Percentiles rank a stretch among this genome's conserved stretches.
Evolutionary conservation across 1,140 invertebrate genomes (phyloP).

Genomic region (Matsumurasca onukii): DNA sequence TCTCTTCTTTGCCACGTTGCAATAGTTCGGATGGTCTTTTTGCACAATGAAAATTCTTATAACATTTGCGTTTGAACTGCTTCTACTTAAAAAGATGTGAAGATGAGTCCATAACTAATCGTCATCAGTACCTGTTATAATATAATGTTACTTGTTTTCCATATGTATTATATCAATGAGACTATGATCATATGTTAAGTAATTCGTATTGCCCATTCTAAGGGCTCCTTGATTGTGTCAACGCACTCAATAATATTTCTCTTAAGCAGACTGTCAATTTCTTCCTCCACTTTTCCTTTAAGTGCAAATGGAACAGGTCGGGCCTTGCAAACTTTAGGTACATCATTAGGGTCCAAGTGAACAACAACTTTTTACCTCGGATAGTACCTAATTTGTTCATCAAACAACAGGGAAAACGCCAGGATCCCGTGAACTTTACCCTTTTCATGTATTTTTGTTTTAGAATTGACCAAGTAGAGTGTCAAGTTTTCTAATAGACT

Average conservation of each 20-base stretch:
- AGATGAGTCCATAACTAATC: too few species aligned
- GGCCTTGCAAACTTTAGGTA: not conserved
- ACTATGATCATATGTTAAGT: too few species aligned
- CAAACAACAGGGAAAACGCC: not conserved
- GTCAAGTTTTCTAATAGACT: not conserved
- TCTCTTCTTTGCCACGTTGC: too few species aligned
- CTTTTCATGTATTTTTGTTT: too few species aligned
- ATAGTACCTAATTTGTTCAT: not conserved
- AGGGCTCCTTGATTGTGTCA: not conserved
- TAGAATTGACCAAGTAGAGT: not conserved
- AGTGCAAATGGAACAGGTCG: not conserved
- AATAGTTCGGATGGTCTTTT: too few species aligned
- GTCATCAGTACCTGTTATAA: too few species aligned
- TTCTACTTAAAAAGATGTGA: too few species aligned
- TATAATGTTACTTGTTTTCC: too few species aligned
- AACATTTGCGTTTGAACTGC: too few species aligned
- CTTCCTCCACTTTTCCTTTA: not conserved
- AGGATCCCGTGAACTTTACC: too few species aligned
- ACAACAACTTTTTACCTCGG: not conserved
- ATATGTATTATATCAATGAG: too few species aligned
- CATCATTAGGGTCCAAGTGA: not conserved
- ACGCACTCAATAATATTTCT: not conserved
- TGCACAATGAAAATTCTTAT: too few species aligned
- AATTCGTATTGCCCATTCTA: not conserved
- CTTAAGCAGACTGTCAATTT: not conserved